Conservation (phyloP, 2,888 invertebrate species). For the Drosophila birchii region DNA sequence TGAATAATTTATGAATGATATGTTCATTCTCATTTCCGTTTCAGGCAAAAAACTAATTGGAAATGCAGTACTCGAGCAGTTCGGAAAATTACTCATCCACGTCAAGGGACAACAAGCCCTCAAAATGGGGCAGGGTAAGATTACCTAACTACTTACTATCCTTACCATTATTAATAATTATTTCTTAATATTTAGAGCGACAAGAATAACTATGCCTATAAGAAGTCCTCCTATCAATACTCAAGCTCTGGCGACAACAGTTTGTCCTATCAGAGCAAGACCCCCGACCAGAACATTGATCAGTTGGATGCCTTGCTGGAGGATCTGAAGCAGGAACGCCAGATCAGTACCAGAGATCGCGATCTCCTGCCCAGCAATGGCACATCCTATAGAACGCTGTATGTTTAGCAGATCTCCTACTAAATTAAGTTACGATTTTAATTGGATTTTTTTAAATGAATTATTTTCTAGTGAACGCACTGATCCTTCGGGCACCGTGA, state of each 20-base stretch:
- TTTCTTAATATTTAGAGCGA: constrained; percentile 68
- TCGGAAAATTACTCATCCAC: constrained; percentile 83
- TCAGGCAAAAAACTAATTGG: constrained; percentile 71
- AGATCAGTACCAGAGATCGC: constrained; percentile 76
- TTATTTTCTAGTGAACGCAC: constrained; percentile 69
- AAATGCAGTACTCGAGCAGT: constrained; percentile 82
- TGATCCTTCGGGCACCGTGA: constrained; percentile 78
- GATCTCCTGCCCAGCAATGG: constrained; percentile 62
- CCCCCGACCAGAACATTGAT: constrained; percentile 88
- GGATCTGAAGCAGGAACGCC: constrained; percentile 87
- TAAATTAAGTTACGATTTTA: background rate
- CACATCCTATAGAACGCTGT: constrained; percentile 81
- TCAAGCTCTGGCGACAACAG: constrained; percentile 79
- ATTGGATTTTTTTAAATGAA: background rate
- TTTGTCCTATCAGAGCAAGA: constrained; percentile 67
- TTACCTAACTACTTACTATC: background rate
- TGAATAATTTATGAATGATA: constrained; percentile 45
- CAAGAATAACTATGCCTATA: constrained; percentile 83
- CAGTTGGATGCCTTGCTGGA: constrained; percentile 91
- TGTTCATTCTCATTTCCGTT: constrained; percentile 24
- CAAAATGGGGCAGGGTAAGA: constrained; percentile 80
- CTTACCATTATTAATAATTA: background rate
- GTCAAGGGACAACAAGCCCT: constrained; percentile 74
- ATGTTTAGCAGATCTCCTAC: constrained; percentile 39
- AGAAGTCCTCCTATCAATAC: constrained; percentile 84